Percentiles rank a stretch among this genome's conserved stretches.
Conservation (phyloP, 2,797 vertebrate genomes). For the Myiotriccus ornatus region DNA sequence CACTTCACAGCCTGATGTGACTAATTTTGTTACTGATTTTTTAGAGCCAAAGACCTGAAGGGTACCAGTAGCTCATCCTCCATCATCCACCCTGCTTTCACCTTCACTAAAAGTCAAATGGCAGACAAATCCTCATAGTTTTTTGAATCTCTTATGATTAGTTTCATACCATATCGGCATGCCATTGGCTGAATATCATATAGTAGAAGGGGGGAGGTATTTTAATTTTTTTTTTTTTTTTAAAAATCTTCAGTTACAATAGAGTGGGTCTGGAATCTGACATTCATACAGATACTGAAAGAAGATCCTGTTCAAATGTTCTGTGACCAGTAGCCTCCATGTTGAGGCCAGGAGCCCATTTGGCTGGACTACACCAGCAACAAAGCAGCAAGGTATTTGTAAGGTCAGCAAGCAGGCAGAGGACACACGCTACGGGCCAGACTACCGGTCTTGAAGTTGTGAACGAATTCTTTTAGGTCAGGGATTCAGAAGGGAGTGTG, state of each 20-base stretch:
- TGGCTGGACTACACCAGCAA: background rate
- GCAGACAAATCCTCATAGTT: background rate
- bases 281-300: background rate
- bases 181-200: background rate
- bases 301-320: background rate
- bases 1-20: background rate
- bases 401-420: background rate
- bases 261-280: background rate
- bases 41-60: background rate
- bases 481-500: background rate
- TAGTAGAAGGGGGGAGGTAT: fast-evolving
- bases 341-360: background rate
- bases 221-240: background rate
- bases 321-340: fast-evolving
- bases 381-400: background rate
- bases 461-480: background rate
- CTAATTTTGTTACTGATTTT: background rate
- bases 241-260: background rate
- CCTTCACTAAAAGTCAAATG: background rate
- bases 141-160: background rate
- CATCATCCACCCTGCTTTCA: background rate
- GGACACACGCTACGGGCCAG: fast-evolving
- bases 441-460: background rate
- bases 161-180: background rate
- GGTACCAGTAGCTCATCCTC: background rate